These are phyloP conservation scores for Gorsachius magnificus DNA, from an alignment of 2,797 vertebrate species.

Conservation along the genomic window DNA sequence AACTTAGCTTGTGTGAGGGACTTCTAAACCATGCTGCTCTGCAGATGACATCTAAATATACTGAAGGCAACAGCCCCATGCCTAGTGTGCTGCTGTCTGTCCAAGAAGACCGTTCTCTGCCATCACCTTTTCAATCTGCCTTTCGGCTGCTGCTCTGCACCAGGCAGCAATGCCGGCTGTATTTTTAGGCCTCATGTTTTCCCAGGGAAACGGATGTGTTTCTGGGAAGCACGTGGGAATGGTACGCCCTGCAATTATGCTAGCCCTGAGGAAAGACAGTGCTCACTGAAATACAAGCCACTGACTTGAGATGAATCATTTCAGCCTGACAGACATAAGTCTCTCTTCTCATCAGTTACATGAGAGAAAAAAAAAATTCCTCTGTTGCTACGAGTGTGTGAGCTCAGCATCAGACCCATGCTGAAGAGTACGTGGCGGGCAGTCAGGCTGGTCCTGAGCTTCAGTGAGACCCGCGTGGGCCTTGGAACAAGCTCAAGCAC, in stretches of 20 bases:
- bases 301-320: background rate
- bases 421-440: accelerated
- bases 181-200: background rate
- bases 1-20: background rate
- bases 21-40: background rate
- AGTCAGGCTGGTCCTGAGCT: background rate
- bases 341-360: background rate
- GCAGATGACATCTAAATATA: background rate
- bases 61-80: background rate
- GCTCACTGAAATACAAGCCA: background rate
- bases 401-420: background rate
- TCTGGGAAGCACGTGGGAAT: background rate
- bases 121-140: background rate
- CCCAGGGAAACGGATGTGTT: background rate
- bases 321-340: background rate
- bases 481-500: background rate
- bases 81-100: background rate
- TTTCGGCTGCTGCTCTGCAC: background rate
- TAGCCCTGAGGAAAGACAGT: background rate
- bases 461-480: accelerated
- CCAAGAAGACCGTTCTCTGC: background rate
- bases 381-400: background rate
- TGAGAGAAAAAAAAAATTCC: background rate
- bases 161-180: background rate
- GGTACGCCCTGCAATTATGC: background rate